These are phyloP conservation scores for Lordiphosa clarofinis DNA, from an alignment of 1,140 invertebrate species.

Conservation along the genomic window DNA sequence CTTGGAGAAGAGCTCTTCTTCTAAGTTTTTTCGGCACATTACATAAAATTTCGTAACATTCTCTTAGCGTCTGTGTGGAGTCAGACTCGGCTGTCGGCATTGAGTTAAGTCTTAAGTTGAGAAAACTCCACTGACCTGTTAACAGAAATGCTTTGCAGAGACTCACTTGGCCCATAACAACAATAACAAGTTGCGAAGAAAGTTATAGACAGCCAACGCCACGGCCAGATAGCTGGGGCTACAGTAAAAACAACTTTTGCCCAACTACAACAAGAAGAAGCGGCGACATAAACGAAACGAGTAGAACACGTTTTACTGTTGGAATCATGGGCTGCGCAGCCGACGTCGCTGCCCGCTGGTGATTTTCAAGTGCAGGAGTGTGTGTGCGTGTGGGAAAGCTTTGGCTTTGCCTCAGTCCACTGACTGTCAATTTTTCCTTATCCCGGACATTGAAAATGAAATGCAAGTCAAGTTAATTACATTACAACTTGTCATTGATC, in stretches of 20 bases:
- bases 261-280: conserved; percentile 49
- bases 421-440: conserved; percentile 59
- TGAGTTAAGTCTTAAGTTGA: conserved; percentile 68
- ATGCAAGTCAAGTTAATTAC: conserved; percentile 68
- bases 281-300: conserved; percentile 52
- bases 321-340: conserved; percentile 26
- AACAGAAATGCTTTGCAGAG: conserved; percentile 66
- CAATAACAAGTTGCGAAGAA: conserved; percentile 63
- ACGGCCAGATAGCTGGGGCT: conserved; percentile 33
- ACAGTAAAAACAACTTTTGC: conserved; percentile 78
- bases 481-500: conserved; percentile 55
- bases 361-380: conserved; percentile 10
- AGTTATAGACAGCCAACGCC: conserved; percentile 57
- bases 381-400: conserved; percentile 68
- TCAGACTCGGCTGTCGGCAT: conserved; percentile 34
- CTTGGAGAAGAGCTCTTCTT: conserved; percentile 12
- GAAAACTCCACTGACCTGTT: conserved; percentile 77
- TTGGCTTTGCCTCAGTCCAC: conserved; percentile 37
- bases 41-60: conserved; percentile 78
- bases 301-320: conserved; percentile 77
- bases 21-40: conserved; percentile 60
- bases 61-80: conserved; percentile 43
- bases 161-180: conserved; percentile 51
- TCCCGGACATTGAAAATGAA: conserved; percentile 76
- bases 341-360: conserved; percentile 19